Base-by-base conservation (phyloP, 2,797 vertebrate genomes). In the Echiichthys vipera region DNA sequence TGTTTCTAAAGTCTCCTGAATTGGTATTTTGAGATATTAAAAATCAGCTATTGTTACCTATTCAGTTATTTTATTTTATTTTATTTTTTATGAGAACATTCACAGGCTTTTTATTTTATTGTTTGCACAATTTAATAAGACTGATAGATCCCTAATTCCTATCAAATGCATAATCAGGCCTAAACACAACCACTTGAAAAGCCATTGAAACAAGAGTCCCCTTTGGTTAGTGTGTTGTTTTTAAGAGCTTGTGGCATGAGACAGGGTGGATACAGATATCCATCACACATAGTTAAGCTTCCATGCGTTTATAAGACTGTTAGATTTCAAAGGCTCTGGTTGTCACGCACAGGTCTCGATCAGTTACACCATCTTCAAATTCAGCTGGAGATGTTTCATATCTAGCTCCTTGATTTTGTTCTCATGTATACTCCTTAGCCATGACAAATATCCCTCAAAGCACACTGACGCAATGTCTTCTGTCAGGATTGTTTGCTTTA, bases 381-480 rank as follows among this genome's bases (percentile, higher is more conserved):
- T 10, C 63, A 58, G 49, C 58, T 59, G 72, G 34, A 67, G 57
- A 42, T 14, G 8, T 79, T 85, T 87, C 65, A 76, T 56, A 69
- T 79, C 69, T 18, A 50, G 39, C 72, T 54, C 24, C 50, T 80
- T 80, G 45, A 69, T 81, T 80, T 71, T 0, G 4, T 42, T 82
- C 57, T 75, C 5, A 1, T 74, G 75, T 67, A 43, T 78, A 39
- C 46, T 63, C 59, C 49, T 81, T 83, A n/a, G 29, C 54, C 71
- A 64, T 55, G 59, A 75, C 69, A 81, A 83, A 84, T 85, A 84
- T 69, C 53, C 67, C 81, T 88, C 78, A 84, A 84, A 81, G 77
- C 30, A 29, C 0, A 5, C 27, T 37, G 74, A 65, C 1, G 30
- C 71, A 57, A 80, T 71, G 53, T n/a, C 61, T 59, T 59, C 74